Conservation (phyloP, 2,113 vertebrate genomes). For the Colius striatus region DNA sequence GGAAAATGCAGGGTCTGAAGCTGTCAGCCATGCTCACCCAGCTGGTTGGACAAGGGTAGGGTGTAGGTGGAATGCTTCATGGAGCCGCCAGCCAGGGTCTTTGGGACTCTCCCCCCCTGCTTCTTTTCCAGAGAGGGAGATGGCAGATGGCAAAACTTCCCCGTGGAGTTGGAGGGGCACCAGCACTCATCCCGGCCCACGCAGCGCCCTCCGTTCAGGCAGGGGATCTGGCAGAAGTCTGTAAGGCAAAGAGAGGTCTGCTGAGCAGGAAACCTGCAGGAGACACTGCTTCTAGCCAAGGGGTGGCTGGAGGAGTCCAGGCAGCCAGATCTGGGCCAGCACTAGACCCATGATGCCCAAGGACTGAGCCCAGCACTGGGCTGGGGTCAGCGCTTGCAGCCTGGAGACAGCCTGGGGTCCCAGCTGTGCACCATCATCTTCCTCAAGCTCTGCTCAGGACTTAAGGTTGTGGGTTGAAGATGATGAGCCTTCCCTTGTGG, state of each 20-base stretch:
- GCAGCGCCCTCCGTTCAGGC: constrained; percentile 93
- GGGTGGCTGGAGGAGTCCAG: neutral
- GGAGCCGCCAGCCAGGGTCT: constrained; percentile 38
- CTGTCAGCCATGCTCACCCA: constrained; percentile 62
- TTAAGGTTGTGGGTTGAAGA: neutral
- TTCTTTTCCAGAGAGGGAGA: constrained; percentile 57
- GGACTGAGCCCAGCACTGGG: neutral
- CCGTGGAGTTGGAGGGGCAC: constrained; percentile 90
- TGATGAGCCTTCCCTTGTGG: neutral
- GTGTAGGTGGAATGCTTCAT: constrained; percentile 87
- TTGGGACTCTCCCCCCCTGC: constrained; percentile 28
- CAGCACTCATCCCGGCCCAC: constrained; percentile 93
- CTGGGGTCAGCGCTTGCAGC: neutral
- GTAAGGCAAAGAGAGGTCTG: constrained; percentile 22
- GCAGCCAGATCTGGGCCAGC: neutral
- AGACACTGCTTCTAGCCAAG: neutral
- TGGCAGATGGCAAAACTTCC: constrained; percentile 94
- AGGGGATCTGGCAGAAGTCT: constrained; percentile 95
- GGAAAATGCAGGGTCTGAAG: neutral
- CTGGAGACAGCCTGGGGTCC: neutral
- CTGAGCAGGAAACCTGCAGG: neutral
- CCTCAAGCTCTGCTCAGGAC: neutral
- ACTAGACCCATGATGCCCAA: neutral
- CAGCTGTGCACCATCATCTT: neutral
- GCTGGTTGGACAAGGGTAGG: constrained; percentile 86